Evolutionary conservation across 1,140 invertebrate genomes (phyloP).

Genomic region (Drosophila orena): DNA sequence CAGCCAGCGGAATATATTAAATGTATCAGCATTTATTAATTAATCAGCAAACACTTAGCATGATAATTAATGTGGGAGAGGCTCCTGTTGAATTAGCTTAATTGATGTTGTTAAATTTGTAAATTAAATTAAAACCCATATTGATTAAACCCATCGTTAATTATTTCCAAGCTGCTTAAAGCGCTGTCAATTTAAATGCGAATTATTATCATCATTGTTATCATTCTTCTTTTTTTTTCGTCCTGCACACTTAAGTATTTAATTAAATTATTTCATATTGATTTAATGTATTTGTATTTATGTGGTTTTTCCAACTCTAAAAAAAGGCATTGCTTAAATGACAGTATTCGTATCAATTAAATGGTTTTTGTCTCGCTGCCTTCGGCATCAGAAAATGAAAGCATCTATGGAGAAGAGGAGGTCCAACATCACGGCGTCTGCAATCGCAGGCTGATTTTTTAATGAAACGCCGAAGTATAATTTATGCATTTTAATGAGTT

Average conservation of each 20-base stretch:
- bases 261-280: constrained; percentile 76
- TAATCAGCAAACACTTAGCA: constrained; percentile 23
- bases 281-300: constrained; percentile 75
- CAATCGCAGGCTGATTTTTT: constrained; percentile 63
- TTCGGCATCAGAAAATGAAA: constrained; percentile 16
- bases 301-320: constrained; percentile 44
- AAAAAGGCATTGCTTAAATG: constrained; percentile 1
- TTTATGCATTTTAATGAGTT: constrained; percentile 83
- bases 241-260: constrained; percentile 42
- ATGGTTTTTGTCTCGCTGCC: constrained; percentile 6
- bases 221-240: constrained; percentile 37
- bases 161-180: constrained; percentile 46
- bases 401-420: neutral
- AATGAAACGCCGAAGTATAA: constrained; percentile 82
- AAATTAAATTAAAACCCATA: constrained; percentile 50
- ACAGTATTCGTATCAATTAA: constrained; percentile 16
- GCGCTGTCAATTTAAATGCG: constrained; percentile 50
- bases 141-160: constrained; percentile 47
- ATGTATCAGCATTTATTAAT: constrained; percentile 23
- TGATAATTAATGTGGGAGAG: constrained; percentile 24
- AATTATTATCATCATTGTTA: constrained; percentile 63
- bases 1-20: neutral
- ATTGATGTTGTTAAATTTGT: constrained; percentile 45
- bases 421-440: constrained; percentile 28
- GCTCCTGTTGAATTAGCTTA: constrained; percentile 45